Evolutionary conservation across 1,140 invertebrate species (phyloP).

Genomic region (Drosophila pseudoobscura): DNA sequence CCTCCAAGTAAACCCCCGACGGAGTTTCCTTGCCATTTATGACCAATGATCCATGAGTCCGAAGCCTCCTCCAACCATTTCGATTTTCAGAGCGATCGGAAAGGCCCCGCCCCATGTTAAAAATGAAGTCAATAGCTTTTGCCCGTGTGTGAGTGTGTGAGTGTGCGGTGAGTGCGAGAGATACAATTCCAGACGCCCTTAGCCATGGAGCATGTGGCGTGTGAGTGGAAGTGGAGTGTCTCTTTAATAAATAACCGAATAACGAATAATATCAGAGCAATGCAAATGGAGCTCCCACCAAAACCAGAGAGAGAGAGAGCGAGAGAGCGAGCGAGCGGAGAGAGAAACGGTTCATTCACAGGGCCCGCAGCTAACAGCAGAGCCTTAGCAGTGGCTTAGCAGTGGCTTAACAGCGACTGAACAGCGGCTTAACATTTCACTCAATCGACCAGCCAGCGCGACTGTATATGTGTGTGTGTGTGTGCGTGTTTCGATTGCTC

Average conservation of each 20-base stretch:
- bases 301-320: neutral
- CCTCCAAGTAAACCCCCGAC: conserved; percentile 10
- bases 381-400: conserved; percentile 16
- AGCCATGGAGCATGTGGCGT: neutral
- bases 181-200: conserved; percentile 51
- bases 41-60: conserved; percentile 2
- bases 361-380: neutral
- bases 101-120: conserved; percentile 71
- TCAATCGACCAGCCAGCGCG: conserved; percentile 1
- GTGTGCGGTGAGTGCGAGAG: conserved; percentile 24
- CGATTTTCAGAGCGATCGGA: conserved; percentile 25
- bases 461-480: conserved; percentile 1
- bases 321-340: neutral
- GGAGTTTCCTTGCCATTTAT: conserved; percentile 1
- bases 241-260: conserved; percentile 70
- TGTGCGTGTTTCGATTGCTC: conserved; percentile 37
- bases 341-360: conserved; percentile 21
- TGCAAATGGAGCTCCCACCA: conserved; percentile 56
- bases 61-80: conserved; percentile 44
- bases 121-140: conserved; percentile 68
- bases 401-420: conserved; percentile 26
- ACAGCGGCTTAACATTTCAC: conserved; percentile 23
- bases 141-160: conserved; percentile 17
- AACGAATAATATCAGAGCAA: conserved; percentile 81
- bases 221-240: conserved; percentile 22